Conservation (phyloP, 2,797 vertebrate genomes). For the Sebastes paucispinis region DNA sequence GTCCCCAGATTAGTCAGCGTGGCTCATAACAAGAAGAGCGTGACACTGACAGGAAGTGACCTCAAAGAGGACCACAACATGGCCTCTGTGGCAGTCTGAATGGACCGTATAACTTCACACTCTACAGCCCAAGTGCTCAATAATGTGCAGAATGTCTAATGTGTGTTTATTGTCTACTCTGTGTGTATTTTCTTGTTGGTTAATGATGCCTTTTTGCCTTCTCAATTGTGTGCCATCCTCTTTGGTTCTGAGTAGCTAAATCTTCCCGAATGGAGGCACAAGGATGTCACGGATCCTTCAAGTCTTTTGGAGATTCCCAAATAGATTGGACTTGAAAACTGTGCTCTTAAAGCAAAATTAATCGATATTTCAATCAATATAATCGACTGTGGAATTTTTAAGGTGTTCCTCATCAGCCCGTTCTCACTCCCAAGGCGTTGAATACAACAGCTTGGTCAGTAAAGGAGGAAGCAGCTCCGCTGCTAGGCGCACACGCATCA, state of each 20-base stretch:
- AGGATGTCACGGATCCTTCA: background rate
- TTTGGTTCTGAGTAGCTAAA: no score
- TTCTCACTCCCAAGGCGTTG: no score
- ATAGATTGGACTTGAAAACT: background rate
- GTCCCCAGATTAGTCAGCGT: slow-evolving; percentile 30
- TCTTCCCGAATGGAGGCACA: background rate
- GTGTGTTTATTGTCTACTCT: background rate
- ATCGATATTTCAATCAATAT: background rate
- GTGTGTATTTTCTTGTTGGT: background rate
- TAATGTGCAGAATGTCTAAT: background rate
- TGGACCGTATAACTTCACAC: background rate
- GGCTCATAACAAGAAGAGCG: slow-evolving; percentile 47
- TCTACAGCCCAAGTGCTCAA: background rate
- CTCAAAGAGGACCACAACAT: background rate
- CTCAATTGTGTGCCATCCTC: background rate
- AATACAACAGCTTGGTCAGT: no score
- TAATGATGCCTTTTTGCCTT: background rate
- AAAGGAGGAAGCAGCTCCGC: no score
- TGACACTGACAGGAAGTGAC: slow-evolving; percentile 39
- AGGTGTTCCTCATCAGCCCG: no score
- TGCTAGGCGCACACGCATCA: no score
- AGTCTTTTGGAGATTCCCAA: no score
- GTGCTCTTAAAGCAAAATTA: background rate
- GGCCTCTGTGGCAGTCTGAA: background rate
- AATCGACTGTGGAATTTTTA: background rate